These are phyloP conservation scores for Chaunax sp. DNA, from an alignment of 2,797 vertebrate genomes.

Conservation along the genomic window DNA sequence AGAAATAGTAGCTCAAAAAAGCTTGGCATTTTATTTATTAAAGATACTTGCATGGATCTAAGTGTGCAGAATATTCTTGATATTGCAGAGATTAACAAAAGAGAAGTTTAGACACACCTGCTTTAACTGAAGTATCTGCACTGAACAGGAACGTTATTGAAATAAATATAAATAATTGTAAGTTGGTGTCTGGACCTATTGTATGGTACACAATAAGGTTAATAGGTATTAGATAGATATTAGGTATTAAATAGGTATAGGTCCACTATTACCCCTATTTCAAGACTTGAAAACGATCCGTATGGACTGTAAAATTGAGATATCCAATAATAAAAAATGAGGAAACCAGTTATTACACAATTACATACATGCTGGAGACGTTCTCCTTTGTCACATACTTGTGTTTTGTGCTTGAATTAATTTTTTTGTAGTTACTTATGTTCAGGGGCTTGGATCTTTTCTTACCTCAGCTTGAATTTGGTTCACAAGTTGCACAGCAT, in stretches of 20 bases:
- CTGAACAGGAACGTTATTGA: slow-evolving; percentile 1
- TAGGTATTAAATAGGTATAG: too few relatives aligned
- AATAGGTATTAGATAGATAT: background rate
- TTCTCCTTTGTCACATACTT: too few relatives aligned
- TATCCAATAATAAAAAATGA: background rate
- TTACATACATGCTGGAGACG: too few relatives aligned
- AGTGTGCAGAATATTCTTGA: too few relatives aligned
- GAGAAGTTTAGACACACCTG: slow-evolving; percentile 15
- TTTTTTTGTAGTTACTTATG: background rate
- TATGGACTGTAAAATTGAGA: background rate
- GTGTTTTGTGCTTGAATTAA: background rate
- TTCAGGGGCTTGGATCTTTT: background rate
- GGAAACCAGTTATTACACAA: too few relatives aligned
- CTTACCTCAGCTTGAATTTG: background rate
- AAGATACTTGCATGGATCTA: too few relatives aligned
- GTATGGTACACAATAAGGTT: background rate
- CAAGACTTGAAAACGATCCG: background rate
- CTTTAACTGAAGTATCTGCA: slow-evolving; percentile 22
- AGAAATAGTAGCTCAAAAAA: too few relatives aligned
- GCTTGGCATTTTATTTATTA: too few relatives aligned
- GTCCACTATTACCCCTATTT: too few relatives aligned
- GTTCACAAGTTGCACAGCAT: background rate
- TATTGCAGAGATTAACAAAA: slow-evolving; percentile 26
- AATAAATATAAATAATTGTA: background rate
- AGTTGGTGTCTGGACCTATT: background rate